phyloP scores from a whole-genome alignment of 2,888 invertebrate species.

The Druceiella hillmani region DNA sequence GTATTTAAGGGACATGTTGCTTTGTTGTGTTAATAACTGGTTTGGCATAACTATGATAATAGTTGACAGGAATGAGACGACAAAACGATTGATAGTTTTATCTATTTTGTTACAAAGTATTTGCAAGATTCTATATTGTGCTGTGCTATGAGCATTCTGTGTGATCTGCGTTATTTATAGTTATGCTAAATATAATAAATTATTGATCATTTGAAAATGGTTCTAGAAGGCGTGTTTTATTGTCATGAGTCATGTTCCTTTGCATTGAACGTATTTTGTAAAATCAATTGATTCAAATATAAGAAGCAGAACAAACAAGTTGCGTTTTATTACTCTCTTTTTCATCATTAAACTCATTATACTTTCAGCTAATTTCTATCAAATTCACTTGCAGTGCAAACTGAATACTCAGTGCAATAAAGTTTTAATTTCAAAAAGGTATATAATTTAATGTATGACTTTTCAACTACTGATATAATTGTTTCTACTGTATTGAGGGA shows the following conservation, averaged over 20 bases:
- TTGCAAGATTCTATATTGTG: conserved; percentile 55
- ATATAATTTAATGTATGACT: too few relatives aligned
- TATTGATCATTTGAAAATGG: conserved; percentile 53
- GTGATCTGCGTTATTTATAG: conserved; percentile 53
- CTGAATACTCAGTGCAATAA: too few relatives aligned
- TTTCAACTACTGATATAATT: too few relatives aligned
- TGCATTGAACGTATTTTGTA: conserved; percentile 56
- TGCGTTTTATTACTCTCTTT: conserved; percentile 3
- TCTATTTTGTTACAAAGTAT: conserved; percentile 56
- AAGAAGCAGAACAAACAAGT: conserved; percentile 55
- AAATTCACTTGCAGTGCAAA: too few relatives aligned
- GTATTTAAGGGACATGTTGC: conserved; percentile 58
- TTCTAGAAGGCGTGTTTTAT: conserved; percentile 55
- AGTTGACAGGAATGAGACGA: conserved; percentile 45
- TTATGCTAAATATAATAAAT: conserved; percentile 50
- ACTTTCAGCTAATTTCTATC: too few relatives aligned
- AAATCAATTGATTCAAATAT: conserved; percentile 55
- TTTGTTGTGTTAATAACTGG: conserved; percentile 50
- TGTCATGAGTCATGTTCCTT: conserved; percentile 55
- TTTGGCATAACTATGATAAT: conserved; percentile 54
- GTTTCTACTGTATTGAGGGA: too few relatives aligned
- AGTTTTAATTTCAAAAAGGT: too few relatives aligned
- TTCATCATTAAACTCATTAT: conserved; percentile 3
- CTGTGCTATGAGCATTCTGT: conserved; percentile 55
- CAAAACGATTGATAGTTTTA: conserved; percentile 45